phyloP scores from a whole-genome alignment of 2,888 invertebrate species.

The Miltochrista miniata region DNA sequence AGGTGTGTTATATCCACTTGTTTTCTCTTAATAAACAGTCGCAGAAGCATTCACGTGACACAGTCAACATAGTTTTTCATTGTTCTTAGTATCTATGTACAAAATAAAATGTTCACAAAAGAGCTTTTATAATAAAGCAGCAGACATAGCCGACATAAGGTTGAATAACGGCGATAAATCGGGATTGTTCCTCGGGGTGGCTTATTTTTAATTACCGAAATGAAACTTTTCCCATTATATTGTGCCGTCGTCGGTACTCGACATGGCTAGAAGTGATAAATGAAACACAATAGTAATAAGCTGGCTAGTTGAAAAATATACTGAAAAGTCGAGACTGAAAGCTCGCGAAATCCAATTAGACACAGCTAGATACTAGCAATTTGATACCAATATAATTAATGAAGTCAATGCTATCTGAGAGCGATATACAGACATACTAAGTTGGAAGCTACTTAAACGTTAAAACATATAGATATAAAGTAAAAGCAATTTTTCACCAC shows the following conservation, averaged over 20 bases:
- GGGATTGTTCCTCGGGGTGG: constrained; percentile 65
- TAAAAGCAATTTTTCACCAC: constrained; percentile 62
- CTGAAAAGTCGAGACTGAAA: constrained; percentile 57
- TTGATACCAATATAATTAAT: constrained; percentile 58
- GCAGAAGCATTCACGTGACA: constrained; percentile 51
- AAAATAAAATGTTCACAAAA: constrained; percentile 55
- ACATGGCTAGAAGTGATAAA: constrained; percentile 53
- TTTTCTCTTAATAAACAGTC: constrained; percentile 46
- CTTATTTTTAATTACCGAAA: constrained; percentile 80
- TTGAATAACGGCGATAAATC: constrained; percentile 70
- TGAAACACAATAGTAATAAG: constrained; percentile 61
- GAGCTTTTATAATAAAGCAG: constrained; percentile 60
- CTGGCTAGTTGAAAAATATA: constrained; percentile 27
- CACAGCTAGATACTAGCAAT: constrained; percentile 60
- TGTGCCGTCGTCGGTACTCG: constrained; percentile 58
- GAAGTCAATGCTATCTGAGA: constrained; percentile 33
- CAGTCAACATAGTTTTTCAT: constrained; percentile 54
- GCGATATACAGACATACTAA: background rate
- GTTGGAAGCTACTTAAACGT: constrained; percentile 34
- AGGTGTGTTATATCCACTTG: constrained; percentile 32
- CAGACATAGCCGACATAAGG: constrained; percentile 54
- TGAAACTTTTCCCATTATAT: constrained; percentile 78
- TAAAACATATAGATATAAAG: constrained; percentile 39
- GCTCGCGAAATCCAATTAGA: constrained; percentile 71
- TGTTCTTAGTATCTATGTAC: constrained; percentile 55